A percentile compares a stretch with the other conserved stretches of the same genome.
phyloP scores from a whole-genome alignment of 2,113 vertebrate genomes.

The Todiramphus chloris region DNA sequence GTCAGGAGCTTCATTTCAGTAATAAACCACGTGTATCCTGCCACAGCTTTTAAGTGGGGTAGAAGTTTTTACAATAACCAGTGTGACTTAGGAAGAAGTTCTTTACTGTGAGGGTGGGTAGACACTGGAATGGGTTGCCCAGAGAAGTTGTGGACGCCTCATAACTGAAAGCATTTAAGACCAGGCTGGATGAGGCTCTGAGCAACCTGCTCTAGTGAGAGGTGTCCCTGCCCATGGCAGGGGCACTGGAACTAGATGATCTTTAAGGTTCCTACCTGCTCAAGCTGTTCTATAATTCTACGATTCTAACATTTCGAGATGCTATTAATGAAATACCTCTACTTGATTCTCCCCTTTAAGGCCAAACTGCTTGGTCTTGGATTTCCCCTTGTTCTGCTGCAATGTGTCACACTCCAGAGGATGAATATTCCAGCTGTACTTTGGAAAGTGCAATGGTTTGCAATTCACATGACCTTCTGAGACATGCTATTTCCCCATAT shows the following conservation, averaged over 20 bases:
- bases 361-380: background rate
- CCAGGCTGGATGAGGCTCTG: no score
- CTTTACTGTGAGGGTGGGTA: no score
- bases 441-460: background rate
- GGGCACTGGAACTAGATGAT: no score
- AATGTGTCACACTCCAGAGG: background rate
- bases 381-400: background rate
- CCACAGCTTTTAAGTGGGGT: background rate
- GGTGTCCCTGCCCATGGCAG: no score
- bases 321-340: background rate
- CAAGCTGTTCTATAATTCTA: no score
- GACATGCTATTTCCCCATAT: background rate
- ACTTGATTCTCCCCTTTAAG: background rate
- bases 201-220: no score
- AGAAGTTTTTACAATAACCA: background rate
- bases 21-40: background rate
- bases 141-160: no score
- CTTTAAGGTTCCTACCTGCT: no score
- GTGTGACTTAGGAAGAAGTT: background rate
- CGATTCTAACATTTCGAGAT: background rate
- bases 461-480: background rate
- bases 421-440: background rate
- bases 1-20: background rate
- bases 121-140: no score
- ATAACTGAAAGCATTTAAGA: no score